phyloP scores from a whole-genome alignment of 2,888 invertebrate species.

The Zelleria hepariella region DNA sequence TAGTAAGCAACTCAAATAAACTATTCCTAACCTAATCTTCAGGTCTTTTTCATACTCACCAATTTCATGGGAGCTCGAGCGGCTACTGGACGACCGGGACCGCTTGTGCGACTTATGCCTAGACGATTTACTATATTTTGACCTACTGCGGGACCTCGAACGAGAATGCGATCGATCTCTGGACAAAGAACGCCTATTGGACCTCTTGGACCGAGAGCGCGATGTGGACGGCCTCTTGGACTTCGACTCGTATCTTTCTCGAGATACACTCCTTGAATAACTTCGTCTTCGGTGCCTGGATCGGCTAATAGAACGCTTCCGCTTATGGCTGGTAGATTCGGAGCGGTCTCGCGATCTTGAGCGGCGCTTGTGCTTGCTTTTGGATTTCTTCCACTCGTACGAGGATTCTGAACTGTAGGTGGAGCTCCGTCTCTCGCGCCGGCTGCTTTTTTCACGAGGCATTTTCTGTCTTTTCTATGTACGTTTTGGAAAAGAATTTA shows the following conservation, averaged over 20 bases:
- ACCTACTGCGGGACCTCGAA: conserved; percentile 45
- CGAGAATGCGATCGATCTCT: conserved; percentile 41
- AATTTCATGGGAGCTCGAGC: conserved; percentile 53
- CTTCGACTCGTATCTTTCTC: conserved; percentile 51
- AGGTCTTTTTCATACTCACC: too few relatives aligned
- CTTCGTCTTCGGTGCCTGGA: conserved; percentile 44
- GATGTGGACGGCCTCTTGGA: conserved; percentile 47
- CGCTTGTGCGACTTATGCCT: conserved; percentile 39
- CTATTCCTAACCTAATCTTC: too few relatives aligned
- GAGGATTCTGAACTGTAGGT: conserved; percentile 60
- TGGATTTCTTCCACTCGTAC: conserved; percentile 51
- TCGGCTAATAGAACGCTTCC: conserved; percentile 47
- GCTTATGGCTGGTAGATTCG: conserved; percentile 41
- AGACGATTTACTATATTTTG: conserved; percentile 37
- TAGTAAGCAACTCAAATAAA: too few relatives aligned
- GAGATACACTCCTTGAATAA: conserved; percentile 54
- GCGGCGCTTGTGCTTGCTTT: conserved; percentile 50
- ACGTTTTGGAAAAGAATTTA: background rate
- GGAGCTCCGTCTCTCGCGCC: conserved; percentile 52
- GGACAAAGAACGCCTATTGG: conserved; percentile 16
- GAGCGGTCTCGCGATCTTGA: conserved; percentile 29
- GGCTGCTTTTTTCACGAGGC: conserved; percentile 61
- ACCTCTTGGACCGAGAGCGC: conserved; percentile 34
- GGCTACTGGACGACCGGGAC: conserved; percentile 37
- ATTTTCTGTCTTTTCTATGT: conserved; percentile 20